Conservation (phyloP, 2,888 invertebrate species). For the Trissolcus brochymenae region DNA sequence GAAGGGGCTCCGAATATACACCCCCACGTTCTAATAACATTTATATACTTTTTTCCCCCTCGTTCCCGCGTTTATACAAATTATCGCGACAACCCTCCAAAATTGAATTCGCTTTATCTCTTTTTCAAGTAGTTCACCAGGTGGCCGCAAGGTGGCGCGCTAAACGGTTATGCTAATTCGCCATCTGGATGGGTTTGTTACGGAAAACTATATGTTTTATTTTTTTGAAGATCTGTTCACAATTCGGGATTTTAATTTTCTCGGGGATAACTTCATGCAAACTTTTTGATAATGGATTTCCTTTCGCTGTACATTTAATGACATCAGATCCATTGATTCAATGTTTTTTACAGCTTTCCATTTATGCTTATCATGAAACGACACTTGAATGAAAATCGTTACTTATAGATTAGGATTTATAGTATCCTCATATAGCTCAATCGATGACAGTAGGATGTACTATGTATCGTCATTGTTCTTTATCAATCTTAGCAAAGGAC, state of each 20-base stretch:
- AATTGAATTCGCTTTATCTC: slow-evolving; percentile 44
- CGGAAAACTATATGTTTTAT: too few species aligned
- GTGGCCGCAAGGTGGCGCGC: slow-evolving; percentile 28
- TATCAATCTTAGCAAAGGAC: slow-evolving; percentile 62
- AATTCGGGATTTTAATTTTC: too few species aligned
- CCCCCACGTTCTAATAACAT: slow-evolving; percentile 59
- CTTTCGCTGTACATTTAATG: too few species aligned
- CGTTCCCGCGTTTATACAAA: slow-evolving; percentile 24
- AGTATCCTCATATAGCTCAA: slow-evolving; percentile 36
- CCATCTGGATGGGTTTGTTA: too few species aligned
- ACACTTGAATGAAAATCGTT: slow-evolving; percentile 19
- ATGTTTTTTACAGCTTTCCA: too few species aligned
- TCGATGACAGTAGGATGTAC: slow-evolving; percentile 44
- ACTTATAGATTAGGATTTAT: slow-evolving; percentile 50
- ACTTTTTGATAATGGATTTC: too few species aligned
- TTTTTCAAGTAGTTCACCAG: slow-evolving; percentile 25
- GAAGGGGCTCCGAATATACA: slow-evolving; percentile 21
- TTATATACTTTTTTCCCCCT: slow-evolving; percentile 58
- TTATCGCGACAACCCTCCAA: slow-evolving; percentile 33
- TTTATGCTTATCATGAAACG: neutral
- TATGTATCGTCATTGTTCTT: slow-evolving; percentile 54
- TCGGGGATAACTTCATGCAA: too few species aligned
- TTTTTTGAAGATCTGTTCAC: neutral
- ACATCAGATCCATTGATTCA: too few species aligned
- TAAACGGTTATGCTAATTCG: slow-evolving; percentile 28